Percentiles rank a stretch among this genome's conserved stretches.
Evolutionary conservation across 2,113 vertebrate genomes (phyloP).

Genomic region (Oceanodroma tethys): DNA sequence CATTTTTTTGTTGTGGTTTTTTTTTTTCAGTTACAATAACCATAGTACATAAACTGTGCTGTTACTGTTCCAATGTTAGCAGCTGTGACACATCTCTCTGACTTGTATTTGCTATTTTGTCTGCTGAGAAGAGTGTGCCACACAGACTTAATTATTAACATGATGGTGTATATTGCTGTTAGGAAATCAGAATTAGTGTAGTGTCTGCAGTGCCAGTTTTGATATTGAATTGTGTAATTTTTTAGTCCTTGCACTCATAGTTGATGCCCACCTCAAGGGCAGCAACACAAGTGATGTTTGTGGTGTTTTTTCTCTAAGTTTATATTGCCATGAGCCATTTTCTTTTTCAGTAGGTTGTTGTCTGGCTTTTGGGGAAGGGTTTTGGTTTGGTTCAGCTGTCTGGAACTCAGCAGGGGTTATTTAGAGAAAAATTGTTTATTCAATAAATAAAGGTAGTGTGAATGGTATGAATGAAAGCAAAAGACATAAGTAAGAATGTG

Average conservation of each 20-base stretch:
- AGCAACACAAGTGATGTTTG: neutral
- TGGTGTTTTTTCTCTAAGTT: neutral
- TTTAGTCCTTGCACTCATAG: neutral
- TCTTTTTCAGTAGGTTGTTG: neutral
- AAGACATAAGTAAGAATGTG: neutral
- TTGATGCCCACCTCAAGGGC: neutral
- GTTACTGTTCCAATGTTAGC: neutral
- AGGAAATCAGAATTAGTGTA: neutral
- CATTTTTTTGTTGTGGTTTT: neutral
- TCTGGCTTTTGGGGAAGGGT: neutral
- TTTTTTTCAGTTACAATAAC: neutral
- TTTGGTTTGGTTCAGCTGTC: neutral
- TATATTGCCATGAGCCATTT: neutral
- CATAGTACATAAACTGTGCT: neutral
- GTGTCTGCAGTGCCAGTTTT: neutral
- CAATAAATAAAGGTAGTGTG: neutral
- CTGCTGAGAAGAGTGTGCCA: neutral
- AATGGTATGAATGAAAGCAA: neutral
- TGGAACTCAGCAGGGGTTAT: neutral
- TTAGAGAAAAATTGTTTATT: neutral
- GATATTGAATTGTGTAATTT: neutral
- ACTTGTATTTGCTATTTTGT: neutral
- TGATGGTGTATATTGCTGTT: neutral
- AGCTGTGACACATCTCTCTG: conserved; percentile 7
- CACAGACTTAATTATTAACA: neutral